Conservation (phyloP, 2,888 invertebrate species). For the Polyommatus icarus region DNA sequence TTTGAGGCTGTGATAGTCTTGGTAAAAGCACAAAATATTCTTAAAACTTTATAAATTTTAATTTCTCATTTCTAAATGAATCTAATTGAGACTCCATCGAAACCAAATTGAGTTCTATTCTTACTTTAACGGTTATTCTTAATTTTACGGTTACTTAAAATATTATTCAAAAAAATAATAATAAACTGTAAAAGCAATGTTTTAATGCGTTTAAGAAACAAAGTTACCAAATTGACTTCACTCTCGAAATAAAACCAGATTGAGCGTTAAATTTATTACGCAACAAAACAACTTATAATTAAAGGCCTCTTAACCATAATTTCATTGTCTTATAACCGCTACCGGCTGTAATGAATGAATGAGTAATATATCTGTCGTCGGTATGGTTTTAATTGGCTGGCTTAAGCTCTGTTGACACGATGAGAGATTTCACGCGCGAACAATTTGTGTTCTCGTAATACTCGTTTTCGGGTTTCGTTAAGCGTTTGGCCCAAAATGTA, state of each 20-base stretch:
- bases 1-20: not conserved
- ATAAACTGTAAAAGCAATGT: not conserved
- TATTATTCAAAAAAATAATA: not conserved
- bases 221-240: not conserved
- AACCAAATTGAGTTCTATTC: no score
- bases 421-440: not conserved
- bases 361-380: constrained; percentile 27
- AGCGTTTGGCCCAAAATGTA: not conserved
- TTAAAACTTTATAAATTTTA: not conserved
- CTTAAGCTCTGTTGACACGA: not conserved
- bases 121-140: no score
- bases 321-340: constrained; percentile 20
- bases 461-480: not conserved
- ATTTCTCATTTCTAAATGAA: not conserved
- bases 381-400: constrained; percentile 20
- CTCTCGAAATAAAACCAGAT: constrained; percentile 37
- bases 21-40: not conserved
- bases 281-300: constrained; percentile 16
- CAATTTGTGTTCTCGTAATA: not conserved
- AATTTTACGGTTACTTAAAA: no score
- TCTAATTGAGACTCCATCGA: no score
- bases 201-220: not conserved
- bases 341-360: constrained; percentile 18
- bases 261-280: constrained; percentile 42
- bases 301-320: constrained; percentile 26